These are phyloP conservation scores for Tachuris rubrigastra DNA, from an alignment of 2,113 vertebrate genomes.

Conservation along the genomic window DNA sequence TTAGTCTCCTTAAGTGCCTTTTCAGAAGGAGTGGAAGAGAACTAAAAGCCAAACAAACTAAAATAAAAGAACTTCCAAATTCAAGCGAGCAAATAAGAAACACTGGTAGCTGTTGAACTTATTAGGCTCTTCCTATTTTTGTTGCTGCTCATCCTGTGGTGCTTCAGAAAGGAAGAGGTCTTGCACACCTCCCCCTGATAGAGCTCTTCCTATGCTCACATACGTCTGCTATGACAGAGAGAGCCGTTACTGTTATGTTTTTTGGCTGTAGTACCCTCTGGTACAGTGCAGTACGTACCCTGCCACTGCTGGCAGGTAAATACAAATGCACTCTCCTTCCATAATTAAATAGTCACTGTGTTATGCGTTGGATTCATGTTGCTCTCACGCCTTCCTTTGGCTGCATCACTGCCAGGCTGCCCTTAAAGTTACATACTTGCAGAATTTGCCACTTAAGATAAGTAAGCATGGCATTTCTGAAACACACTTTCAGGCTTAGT, in stretches of 20 bases:
- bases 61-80: neutral
- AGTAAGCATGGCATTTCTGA: neutral
- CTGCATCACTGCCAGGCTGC: neutral
- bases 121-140: conserved; percentile 3
- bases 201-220: neutral
- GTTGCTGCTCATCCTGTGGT: conserved; percentile 13
- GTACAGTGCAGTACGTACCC: neutral
- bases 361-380: neutral
- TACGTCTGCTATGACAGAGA: neutral
- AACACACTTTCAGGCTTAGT: neutral
- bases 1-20: conserved; percentile 30
- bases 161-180: neutral
- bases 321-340: neutral
- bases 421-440: neutral
- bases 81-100: neutral
- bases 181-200: neutral
- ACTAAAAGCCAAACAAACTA: conserved; percentile 22
- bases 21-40: conserved; percentile 56
- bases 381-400: neutral
- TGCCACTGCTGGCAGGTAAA: neutral
- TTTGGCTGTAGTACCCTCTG: neutral
- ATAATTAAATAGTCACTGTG: neutral
- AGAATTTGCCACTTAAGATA: neutral
- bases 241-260: neutral
- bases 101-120: neutral